A percentile compares a stretch with the other conserved stretches of the same genome.
These are phyloP conservation scores for Hirudo medicinalis DNA, from an alignment of 1,140 invertebrate species.

Conservation along the genomic window DNA sequence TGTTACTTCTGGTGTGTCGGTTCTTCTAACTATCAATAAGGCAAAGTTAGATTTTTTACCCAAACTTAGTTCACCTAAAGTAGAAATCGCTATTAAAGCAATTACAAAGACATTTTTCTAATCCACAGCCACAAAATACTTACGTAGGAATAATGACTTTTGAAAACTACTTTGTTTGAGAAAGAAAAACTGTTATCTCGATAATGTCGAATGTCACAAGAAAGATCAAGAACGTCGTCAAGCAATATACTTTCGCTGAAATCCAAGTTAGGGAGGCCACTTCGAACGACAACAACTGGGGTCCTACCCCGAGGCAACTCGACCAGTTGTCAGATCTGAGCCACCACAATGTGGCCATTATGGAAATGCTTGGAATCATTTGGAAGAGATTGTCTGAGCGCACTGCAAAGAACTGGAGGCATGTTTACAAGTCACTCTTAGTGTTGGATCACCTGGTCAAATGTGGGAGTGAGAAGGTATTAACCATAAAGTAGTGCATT, in stretches of 20 bases:
- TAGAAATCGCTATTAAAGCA: too few species aligned
- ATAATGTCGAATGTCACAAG: slow-evolving; percentile 38
- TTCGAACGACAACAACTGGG: slow-evolving; percentile 93
- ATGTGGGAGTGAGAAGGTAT: slow-evolving; percentile 72
- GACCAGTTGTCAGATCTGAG: slow-evolving; percentile 96
- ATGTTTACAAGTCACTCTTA: slow-evolving; percentile 96
- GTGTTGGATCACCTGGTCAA: slow-evolving; percentile 91
- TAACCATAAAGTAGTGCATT: neutral
- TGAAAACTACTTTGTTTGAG: too few species aligned
- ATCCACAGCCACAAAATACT: too few species aligned
- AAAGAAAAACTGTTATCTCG: too few species aligned
- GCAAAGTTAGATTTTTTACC: too few species aligned
- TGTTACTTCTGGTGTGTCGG: too few species aligned
- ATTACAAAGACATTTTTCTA: too few species aligned
- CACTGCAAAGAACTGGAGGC: slow-evolving; percentile 91
- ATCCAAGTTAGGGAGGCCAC: slow-evolving; percentile 93
- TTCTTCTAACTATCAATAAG: too few species aligned
- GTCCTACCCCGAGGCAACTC: slow-evolving; percentile 94
- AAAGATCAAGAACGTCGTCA: slow-evolving; percentile 92
- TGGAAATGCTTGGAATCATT: slow-evolving; percentile 99
- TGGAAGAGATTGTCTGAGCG: slow-evolving; percentile 97
- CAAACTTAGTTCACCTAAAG: too few species aligned
- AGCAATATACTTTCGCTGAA: slow-evolving; percentile 97
- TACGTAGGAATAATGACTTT: too few species aligned
- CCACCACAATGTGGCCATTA: slow-evolving; percentile 90